Base-by-base conservation (phyloP, 2,888 invertebrate species). In the Blomia tropicalis region DNA sequence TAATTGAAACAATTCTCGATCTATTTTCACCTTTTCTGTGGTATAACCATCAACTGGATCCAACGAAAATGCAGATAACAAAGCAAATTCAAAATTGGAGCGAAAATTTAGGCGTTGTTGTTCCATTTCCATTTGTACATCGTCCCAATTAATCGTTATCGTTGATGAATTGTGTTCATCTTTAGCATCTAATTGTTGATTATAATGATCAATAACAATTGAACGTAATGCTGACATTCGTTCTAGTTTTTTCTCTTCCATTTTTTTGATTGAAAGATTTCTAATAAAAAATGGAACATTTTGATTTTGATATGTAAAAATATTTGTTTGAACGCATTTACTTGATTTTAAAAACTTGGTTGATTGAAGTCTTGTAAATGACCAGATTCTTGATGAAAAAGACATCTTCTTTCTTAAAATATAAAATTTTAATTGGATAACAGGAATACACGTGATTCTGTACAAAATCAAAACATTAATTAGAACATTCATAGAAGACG, bases 81-180 rank as follows among this genome's bases (percentile, higher is more conserved):
- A 23, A 22, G 43, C 58, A 19, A 58, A 23, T 22, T 62, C 62
- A 43, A 58, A 62, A 30, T 62, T 62, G 1, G 41, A 23, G 29
- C 19, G 43, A 29, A 43, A 58, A 30, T 44, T 23, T 4, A 62
- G 19, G 7, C 30, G 19, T 23, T 44, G 62, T 43, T 44, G 19
- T 23, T 14, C 7, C 31, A 62, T 19, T 25, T 62, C 2, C 17
- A 5, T 23, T 7, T 41, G 25, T 1, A 58, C n/a, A 31, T n/a
- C 14, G 1, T 62, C 19, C 62, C 62, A 62, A 58, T 62, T 22
- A 7, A 62, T 58, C n/a, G n/a, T n/a, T n/a, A n/a, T n/a, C n/a
- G n/a, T n/a, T n/a, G n/a, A n/a, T n/a, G n/a, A 30, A 43, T 41
- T 47, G 31, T 31, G 2, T 59, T 43, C n/a, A n/a, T n/a, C n/a